Percentiles rank a stretch among this genome's conserved stretches.
Conservation (phyloP, 2,888 invertebrate species). For the Eupeodes luniger region DNA sequence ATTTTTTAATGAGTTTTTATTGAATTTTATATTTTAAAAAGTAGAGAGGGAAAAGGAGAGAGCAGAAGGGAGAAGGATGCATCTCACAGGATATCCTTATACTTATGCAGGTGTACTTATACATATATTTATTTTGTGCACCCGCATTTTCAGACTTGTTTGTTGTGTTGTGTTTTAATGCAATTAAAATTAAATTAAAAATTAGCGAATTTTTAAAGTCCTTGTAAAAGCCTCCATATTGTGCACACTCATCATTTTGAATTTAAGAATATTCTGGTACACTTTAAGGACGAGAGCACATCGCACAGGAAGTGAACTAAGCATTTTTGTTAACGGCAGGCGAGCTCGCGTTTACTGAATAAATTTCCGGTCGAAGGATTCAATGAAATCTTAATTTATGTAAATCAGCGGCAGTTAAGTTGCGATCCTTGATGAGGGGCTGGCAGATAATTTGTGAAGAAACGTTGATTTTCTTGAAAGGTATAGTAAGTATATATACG, state of each 20-base stretch:
- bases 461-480: slow-evolving; percentile 41
- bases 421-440: too few relatives aligned
- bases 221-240: neutral
- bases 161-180: neutral
- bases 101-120: neutral
- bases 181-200: slow-evolving; percentile 65
- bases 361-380: slow-evolving; percentile 71
- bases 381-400: slow-evolving; percentile 75
- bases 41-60: too few relatives aligned
- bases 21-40: slow-evolving; percentile 49
- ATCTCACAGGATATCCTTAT: neutral
- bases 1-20: slow-evolving; percentile 71
- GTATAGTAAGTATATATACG: neutral
- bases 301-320: slow-evolving; percentile 53
- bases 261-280: slow-evolving; percentile 1
- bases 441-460: neutral
- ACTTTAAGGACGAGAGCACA: neutral
- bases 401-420: slow-evolving; percentile 50
- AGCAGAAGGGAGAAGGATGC: neutral
- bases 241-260: neutral
- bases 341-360: slow-evolving; percentile 58
- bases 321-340: slow-evolving; percentile 47
- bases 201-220: slow-evolving; percentile 28
- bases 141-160: slow-evolving; percentile 10
- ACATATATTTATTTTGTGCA: neutral